A percentile compares a stretch with the other conserved stretches of the same genome.
These are phyloP conservation scores for Triplophysa dalaica DNA, from an alignment of 2,113 vertebrate genomes.

Conservation along the genomic window DNA sequence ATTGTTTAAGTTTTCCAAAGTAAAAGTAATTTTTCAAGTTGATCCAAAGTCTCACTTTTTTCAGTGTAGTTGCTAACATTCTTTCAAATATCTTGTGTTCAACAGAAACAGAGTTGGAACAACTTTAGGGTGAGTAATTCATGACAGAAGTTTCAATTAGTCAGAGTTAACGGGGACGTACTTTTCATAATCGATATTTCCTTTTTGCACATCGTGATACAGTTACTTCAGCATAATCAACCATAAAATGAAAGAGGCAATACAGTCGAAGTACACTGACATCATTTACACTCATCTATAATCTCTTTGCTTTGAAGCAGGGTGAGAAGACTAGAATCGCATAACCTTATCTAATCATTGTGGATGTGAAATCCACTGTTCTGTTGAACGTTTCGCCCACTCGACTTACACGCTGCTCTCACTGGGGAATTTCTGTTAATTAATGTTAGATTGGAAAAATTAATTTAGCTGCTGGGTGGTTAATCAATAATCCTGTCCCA, in stretches of 20 bases:
- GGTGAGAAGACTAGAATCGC: background rate
- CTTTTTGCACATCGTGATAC: too few relatives aligned
- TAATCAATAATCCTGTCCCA: slow-evolving; percentile 77
- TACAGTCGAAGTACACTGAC: background rate
- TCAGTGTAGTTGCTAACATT: too few relatives aligned
- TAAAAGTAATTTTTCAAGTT: too few relatives aligned
- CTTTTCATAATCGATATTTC: too few relatives aligned
- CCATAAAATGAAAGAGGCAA: background rate
- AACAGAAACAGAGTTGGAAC: too few relatives aligned
- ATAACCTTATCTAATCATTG: background rate
- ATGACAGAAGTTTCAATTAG: too few relatives aligned
- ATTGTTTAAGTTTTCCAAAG: too few relatives aligned
- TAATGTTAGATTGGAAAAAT: slow-evolving; percentile 80
- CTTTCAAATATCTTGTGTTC: too few relatives aligned
- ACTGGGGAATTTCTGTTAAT: slow-evolving; percentile 74
- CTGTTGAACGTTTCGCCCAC: slow-evolving; percentile 1
- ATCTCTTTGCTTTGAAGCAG: background rate
- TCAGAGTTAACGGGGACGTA: too few relatives aligned
- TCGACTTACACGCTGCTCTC: slow-evolving; percentile 64
- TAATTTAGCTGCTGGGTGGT: slow-evolving; percentile 71
- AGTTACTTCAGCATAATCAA: background rate
- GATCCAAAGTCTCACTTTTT: too few relatives aligned
- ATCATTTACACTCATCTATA: background rate
- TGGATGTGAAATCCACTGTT: background rate
- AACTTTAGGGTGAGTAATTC: too few relatives aligned